phyloP scores from a whole-genome alignment of 2,888 invertebrate genomes.

The Mimumesa dahlbomi region DNA sequence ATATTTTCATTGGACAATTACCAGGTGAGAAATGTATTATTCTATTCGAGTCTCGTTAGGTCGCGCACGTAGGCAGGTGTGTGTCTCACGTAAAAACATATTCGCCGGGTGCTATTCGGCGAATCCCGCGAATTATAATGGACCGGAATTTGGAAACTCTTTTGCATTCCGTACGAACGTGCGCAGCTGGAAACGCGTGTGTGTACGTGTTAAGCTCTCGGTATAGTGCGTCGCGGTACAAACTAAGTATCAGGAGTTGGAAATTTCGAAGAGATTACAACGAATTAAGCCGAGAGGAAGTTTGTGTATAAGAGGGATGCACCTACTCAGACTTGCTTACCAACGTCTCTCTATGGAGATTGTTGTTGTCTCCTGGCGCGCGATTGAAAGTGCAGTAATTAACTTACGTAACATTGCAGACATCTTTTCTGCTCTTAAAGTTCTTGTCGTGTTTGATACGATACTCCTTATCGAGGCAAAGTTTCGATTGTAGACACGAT shows the following conservation, averaged over 20 bases:
- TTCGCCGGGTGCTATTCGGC: not conserved
- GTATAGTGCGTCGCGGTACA: slow-evolving; percentile 28
- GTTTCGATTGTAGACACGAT: too few species aligned
- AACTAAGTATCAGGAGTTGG: slow-evolving; percentile 65
- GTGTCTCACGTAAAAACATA: not conserved
- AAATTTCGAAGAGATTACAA: slow-evolving; percentile 72
- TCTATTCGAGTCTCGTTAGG: too few species aligned
- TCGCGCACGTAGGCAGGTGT: too few species aligned
- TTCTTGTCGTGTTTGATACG: too few species aligned
- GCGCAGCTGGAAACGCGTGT: not conserved
- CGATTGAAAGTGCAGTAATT: slow-evolving; percentile 18
- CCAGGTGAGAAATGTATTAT: too few species aligned
- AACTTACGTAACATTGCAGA: not conserved
- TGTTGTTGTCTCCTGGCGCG: not conserved
- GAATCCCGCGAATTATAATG: slow-evolving; percentile 25
- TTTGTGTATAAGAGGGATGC: slow-evolving; percentile 46
- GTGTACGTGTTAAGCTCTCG: slow-evolving; percentile 40
- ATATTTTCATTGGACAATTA: too few species aligned
- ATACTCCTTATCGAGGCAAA: too few species aligned
- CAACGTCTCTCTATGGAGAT: slow-evolving; percentile 6
- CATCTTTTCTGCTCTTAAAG: not conserved
- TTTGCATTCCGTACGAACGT: not conserved
- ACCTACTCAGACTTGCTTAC: slow-evolving; percentile 13
- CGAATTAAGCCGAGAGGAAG: slow-evolving; percentile 67
- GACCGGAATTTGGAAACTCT: slow-evolving; percentile 22